Base-by-base conservation (phyloP, 2,888 invertebrate genomes). In the Holacanthella duospinosa region DNA sequence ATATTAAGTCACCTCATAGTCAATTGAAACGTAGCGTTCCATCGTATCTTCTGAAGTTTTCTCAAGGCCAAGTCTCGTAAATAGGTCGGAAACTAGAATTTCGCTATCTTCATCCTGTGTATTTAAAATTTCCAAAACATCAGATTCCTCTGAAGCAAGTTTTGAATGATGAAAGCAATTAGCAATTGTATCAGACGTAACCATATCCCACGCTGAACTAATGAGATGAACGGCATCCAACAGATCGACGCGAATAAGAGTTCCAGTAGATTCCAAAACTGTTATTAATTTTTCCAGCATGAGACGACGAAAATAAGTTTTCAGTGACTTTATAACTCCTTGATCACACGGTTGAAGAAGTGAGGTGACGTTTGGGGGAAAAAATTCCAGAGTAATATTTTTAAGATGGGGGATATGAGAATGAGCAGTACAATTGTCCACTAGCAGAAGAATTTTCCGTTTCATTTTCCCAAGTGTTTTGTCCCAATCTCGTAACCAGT, bases 351-450 rank as follows among this genome's bases (percentile, higher is more conserved):
- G 65, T 44, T 71, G 66, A n/a, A 68, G 44, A 16, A 57, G 74
- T 53, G 55, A 21, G 16, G 55, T 55, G 4, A 55, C 55, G 27
- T 55, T 55, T 3, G 55, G 55, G 54, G 75, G 75, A 25, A 75
- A 62, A 74, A 75, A 76, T 66, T 73, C 74, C 4, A 75, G 66
- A 66, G 73, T 70, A 62, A 67, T 72, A 67, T 72, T 61, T 57
- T 68, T 70, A 55, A 75, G 66, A 61, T 71, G 57, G 25, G 66
- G 57, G 61, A 72, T 63, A 55, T 64, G 4, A 3, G 72, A 71
- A 66, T 74, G 74, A 26, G 73, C 74, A 55, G 65, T 53, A 61
- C 74, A 74, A 59, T 73, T 74, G 59, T 74, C 74, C 4, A 75
- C 69, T 25, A 75, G 67, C 55, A 76, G 71, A 12, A 74, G 55